A percentile compares a stretch with the other conserved stretches of the same genome.
Evolutionary conservation across 2,113 vertebrate species (phyloP).

Genomic region (Daubentonia madagascariensis): DNA sequence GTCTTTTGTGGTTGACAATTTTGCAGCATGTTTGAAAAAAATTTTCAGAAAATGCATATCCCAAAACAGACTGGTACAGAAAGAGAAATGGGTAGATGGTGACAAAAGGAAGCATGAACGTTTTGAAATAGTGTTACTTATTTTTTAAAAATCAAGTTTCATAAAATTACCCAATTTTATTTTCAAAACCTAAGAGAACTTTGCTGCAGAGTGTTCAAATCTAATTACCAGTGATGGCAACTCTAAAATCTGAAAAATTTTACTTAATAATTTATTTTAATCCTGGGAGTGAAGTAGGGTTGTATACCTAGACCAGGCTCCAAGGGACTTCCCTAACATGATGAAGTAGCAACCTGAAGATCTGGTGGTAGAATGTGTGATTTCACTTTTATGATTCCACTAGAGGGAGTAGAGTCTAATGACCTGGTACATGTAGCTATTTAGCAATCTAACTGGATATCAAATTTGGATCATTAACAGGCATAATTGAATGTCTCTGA

Average conservation of each 20-base stretch:
- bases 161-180: neutral
- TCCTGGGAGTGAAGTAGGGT: neutral
- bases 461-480: neutral
- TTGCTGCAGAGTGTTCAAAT: conserved; percentile 4
- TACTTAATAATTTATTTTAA: neutral
- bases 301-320: neutral
- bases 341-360: neutral
- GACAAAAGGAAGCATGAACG: neutral
- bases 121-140: neutral
- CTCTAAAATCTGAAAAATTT: neutral
- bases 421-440: neutral
- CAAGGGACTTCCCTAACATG: neutral
- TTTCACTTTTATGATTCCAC: neutral
- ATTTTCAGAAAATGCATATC: neutral
- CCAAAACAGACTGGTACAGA: neutral
- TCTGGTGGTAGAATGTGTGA: neutral
- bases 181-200: neutral
- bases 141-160: neutral
- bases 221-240: neutral
- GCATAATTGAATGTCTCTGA: neutral
- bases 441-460: neutral
- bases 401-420: neutral
- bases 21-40: neutral
- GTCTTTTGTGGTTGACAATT: neutral
- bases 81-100: neutral